Base-by-base conservation (phyloP, 2,888 invertebrate genomes). In the Calliscelio sp. region DNA sequence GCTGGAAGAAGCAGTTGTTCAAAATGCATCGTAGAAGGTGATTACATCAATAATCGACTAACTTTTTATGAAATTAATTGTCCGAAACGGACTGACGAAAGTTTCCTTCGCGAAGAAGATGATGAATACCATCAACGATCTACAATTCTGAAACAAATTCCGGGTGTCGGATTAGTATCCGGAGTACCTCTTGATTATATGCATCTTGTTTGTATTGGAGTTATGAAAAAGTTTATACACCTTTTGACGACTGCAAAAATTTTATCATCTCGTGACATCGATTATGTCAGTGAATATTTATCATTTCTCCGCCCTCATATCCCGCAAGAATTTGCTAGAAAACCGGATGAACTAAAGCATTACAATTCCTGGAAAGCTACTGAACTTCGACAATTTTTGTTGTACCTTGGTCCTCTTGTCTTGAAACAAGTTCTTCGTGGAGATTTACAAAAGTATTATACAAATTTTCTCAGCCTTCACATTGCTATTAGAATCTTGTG, bases 141-240 rank as follows among this genome's bases (percentile, higher is more conserved):
- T 3, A 25, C 28, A 4, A 18, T 66, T 5, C 35, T 66, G 0
- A 16, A 10, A 5, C 11, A 38, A 14, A 35, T 66, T 22, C 66
- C 66, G 1, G 6, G 35, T 32, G 51, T 66, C 28, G 66, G 66
- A 22, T 35, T 49, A 22, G 24, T 66, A 0, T 22, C 35, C 2
- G 51, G 38, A 7, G 16, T 53, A 5, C 46, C 28, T 1, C 28
- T 65, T 2, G 46, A 65, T 28, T 65, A 65, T 28, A 65, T 65
- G 65, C 66, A 66, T 49, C 35, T 66, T 1, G 11, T 66, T 11
- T 66, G 51, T 16, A 38, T 66, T n/a, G 66, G 66, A n/a, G 22
- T 24, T 6, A 35, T 38, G 22, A 66, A 66, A 22, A 51, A 32
- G 16, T 14, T 53, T n/a, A 18, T 22, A 18, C 6, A 5, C 2